A percentile compares a stretch with the other conserved stretches of the same genome.
phyloP scores from a whole-genome alignment of 2,888 invertebrate genomes.

The Drosophila cracens region DNA sequence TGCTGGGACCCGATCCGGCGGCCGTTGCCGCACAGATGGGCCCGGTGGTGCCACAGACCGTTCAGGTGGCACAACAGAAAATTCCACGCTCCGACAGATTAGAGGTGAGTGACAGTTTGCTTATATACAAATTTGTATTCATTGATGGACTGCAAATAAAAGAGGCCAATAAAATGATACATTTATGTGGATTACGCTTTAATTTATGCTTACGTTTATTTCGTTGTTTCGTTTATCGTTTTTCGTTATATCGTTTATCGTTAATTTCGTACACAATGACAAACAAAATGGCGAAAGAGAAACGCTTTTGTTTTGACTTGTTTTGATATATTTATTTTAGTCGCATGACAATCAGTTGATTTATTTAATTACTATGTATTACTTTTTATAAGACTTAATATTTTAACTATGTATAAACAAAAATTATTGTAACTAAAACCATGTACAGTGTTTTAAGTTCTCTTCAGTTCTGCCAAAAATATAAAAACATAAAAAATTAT shows the following conservation, averaged over 20 bases:
- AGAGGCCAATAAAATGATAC: constrained; percentile 45
- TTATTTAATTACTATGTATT: constrained; percentile 42
- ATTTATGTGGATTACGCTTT: constrained; percentile 51
- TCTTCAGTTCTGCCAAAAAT: constrained; percentile 63
- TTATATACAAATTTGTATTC: constrained; percentile 23
- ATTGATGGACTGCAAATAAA: constrained; percentile 44
- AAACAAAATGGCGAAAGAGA: constrained; percentile 37
- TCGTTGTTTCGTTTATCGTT: constrained; percentile 40
- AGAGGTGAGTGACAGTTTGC: constrained; percentile 90
- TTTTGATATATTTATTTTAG: constrained; percentile 27
- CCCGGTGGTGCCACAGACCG: constrained; percentile 92
- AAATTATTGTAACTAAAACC: constrained; percentile 63
- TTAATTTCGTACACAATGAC: constrained; percentile 30
- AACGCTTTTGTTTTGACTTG: constrained; percentile 45
- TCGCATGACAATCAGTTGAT: constrained; percentile 56
- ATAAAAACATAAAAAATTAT: constrained; percentile 40
- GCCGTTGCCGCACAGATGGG: constrained; percentile 92
- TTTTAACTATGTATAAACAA: constrained; percentile 65
- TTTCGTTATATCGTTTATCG: constrained; percentile 25
- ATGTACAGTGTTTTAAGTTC: constrained; percentile 70
- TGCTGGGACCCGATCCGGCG: constrained; percentile 95
- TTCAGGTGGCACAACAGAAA: constrained; percentile 96
- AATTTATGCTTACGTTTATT: constrained; percentile 65
- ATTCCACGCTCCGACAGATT: constrained; percentile 97
- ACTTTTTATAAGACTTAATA: constrained; percentile 57